Conservation (phyloP, 1,140 invertebrate species). For the Parasteatoda tepidariorum region DNA sequence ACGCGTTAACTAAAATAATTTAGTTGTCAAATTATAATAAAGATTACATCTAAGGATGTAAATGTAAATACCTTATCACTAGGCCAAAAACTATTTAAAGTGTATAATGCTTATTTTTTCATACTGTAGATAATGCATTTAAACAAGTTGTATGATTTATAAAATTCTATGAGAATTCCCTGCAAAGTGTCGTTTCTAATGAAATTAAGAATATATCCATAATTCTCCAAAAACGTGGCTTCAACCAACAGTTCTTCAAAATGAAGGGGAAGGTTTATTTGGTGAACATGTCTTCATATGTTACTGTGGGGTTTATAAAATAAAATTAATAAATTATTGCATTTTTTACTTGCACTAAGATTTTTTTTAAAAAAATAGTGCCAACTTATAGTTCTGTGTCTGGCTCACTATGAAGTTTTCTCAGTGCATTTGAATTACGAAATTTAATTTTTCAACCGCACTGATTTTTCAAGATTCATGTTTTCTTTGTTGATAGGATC, state of each 20-base stretch:
- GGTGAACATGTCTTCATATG: not conserved
- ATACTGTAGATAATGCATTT: no score
- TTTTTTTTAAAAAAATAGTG: not conserved
- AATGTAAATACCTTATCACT: no score
- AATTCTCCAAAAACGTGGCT: conserved; percentile 14
- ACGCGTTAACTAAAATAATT: no score
- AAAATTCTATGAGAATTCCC: not conserved
- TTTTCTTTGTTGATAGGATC: not conserved
- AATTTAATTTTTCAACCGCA: conserved; percentile 23
- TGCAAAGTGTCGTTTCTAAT: conserved; percentile 24
- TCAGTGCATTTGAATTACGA: not conserved
- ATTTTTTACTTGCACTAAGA: not conserved
- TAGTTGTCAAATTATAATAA: no score
- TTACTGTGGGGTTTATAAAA: not conserved
- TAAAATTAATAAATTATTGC: not conserved
- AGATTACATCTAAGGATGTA: no score
- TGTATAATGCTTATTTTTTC: no score
- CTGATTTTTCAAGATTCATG: conserved; percentile 26
- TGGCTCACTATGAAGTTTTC: not conserved
- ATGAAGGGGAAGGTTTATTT: conserved; percentile 20
- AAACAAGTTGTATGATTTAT: no score
- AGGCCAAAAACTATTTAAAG: no score
- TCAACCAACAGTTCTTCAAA: conserved; percentile 26
- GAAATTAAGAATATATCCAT: conserved; percentile 24
- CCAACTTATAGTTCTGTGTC: not conserved